These are phyloP conservation scores for Lindbergichthys nudifrons DNA, from an alignment of 2,797 vertebrate species.

Conservation along the genomic window DNA sequence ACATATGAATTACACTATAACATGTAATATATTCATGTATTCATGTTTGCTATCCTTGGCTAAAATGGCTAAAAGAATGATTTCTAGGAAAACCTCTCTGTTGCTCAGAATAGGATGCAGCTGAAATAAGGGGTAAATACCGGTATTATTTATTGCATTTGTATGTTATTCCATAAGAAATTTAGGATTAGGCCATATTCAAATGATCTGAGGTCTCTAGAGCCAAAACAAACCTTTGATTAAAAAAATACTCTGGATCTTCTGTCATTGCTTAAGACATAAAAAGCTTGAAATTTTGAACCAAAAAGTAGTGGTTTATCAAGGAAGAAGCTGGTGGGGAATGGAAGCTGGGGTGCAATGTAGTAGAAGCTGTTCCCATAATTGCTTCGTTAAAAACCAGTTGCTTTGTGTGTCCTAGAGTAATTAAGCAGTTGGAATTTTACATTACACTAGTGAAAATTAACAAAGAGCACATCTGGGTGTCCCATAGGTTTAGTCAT, in stretches of 20 bases:
- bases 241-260: constrained; percentile 55
- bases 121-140: constrained; percentile 52
- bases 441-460: constrained; percentile 92
- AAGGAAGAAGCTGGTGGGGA: constrained; percentile 68
- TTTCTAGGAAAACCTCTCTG: constrained; percentile 15
- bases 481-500: constrained; percentile 92
- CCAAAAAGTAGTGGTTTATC: constrained; percentile 68
- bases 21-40: not conserved
- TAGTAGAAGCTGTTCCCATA: constrained; percentile 81
- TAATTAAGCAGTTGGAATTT: constrained; percentile 92
- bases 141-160: constrained; percentile 59
- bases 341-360: constrained; percentile 72
- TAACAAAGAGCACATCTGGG: constrained; percentile 92
- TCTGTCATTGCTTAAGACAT: constrained; percentile 72
- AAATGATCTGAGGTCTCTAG: constrained; percentile 65
- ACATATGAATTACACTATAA: constrained; percentile 3
- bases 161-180: constrained; percentile 58
- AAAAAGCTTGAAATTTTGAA: constrained; percentile 71
- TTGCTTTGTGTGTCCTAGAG: constrained; percentile 89
- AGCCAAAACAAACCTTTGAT: constrained; percentile 73
- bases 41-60: not conserved
- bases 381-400: constrained; percentile 89
- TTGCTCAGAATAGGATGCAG: constrained; percentile 5
- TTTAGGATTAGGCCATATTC: constrained; percentile 70
- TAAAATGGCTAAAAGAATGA: not conserved